Evolutionary conservation across 2,113 vertebrate genomes (phyloP), one percentile per base, ranked within the genome.

Genomic region (Forbesichthys papilliferus): DNA sequence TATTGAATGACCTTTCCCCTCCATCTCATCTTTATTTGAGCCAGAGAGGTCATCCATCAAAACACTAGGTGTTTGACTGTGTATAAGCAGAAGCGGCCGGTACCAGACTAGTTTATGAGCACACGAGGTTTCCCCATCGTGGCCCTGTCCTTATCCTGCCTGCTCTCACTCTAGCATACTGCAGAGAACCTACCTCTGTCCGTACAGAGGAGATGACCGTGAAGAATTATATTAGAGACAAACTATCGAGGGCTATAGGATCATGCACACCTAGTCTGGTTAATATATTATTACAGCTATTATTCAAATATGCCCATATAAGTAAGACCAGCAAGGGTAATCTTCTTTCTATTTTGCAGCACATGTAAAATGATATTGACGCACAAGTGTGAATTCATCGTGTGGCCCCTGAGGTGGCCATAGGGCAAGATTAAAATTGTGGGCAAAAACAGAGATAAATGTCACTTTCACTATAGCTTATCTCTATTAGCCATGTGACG

Each of bases 141-240:
- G 1, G 27, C 27, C 27, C 27, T 27, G 27, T 27, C 27, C 27
- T 27, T 27, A 27, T 27, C 27, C 2, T 27, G 27, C 27, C 27
- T 27, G 27, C 2, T 27, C 27, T 27, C 27, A 27, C 27, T 27
- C 27, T 27, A 27, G 27, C 27, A 27, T 27, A 27, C 27, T 27
- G 27, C 27, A 27, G 27, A 47, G 61, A 69, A 73, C 63, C 63
- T 61, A 65, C 51, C 58, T 66, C 75, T 73, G 64, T 75, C 74
- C 79, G 80, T 85, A 75, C 66, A 74, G 62, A 49, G 18, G 51
- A 71, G 71, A 56, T 78, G 77, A 74, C 81, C 71, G 69, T 3
- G 4, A 70, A 69, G 87, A 78, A 88, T 88, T 86, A 88, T 77
- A 42, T 42, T 48, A 53, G 47, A 84, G 79, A 86, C 84, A 78